Evolutionary conservation across 2,113 vertebrate genomes (phyloP).

Genomic region (Pyxicephalus adspersus): DNA sequence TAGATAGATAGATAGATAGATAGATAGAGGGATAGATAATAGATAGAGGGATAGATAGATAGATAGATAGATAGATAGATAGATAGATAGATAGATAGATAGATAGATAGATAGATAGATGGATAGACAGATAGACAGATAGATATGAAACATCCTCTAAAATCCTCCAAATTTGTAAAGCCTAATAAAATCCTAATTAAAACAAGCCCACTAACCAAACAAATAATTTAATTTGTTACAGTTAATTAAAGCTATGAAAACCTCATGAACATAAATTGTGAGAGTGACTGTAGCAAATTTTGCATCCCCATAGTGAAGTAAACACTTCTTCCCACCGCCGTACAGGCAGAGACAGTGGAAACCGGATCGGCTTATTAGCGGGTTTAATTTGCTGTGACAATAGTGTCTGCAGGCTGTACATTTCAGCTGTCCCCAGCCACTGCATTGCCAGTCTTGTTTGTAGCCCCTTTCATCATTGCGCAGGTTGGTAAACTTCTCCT

Average conservation of each 20-base stretch:
- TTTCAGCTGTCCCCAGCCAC: constrained; percentile 37
- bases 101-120: too few species aligned
- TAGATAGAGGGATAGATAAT: too few species aligned
- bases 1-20: too few species aligned
- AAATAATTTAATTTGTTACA: constrained; percentile 50
- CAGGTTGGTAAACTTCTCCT: neutral
- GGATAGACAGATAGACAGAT: too few species aligned
- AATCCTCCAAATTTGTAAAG: neutral
- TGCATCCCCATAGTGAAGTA: constrained; percentile 39
- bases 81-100: too few species aligned
- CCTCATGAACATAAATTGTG: constrained; percentile 45
- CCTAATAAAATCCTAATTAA: constrained; percentile 52
- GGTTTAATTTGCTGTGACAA: constrained; percentile 54
- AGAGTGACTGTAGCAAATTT: constrained; percentile 6
- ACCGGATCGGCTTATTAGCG: constrained; percentile 38
- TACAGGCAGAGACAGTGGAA: constrained; percentile 2
- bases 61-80: too few species aligned
- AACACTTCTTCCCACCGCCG: constrained; percentile 6
- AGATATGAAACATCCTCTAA: too few species aligned
- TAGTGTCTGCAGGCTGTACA: constrained; percentile 37
- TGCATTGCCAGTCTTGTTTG: constrained; percentile 9
- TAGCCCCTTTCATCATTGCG: constrained; percentile 20
- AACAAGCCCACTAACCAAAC: constrained; percentile 36
- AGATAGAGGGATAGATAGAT: too few species aligned
- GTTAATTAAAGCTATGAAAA: constrained; percentile 47